Evolutionary conservation across 2,797 vertebrate species (phyloP).

Genomic region (Gallinago stenura): DNA sequence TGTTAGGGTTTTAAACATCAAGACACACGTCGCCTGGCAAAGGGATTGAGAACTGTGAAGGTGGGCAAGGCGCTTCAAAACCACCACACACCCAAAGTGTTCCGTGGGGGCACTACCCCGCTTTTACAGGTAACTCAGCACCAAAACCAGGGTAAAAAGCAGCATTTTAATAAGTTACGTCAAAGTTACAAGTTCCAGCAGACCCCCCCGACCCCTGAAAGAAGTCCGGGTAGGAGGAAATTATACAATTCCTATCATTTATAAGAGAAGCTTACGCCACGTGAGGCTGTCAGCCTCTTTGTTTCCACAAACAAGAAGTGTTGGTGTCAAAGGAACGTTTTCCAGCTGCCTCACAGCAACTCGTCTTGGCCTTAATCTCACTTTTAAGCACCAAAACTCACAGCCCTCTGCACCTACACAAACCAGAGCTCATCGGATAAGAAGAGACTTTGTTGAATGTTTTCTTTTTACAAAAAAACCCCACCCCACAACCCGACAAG

Average conservation of each 20-base stretch:
- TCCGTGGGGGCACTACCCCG: rapidly evolving
- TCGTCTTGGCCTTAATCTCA: background rate
- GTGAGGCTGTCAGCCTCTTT: background rate
- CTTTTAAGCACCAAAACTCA: background rate
- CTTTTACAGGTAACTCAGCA: background rate
- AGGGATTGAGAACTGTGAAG: rapidly evolving
- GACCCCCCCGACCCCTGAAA: background rate
- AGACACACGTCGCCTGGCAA: rapidly evolving
- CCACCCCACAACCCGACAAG: background rate
- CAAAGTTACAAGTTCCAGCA: background rate
- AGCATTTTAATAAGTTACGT: background rate
- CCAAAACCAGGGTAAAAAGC: background rate
- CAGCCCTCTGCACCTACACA: background rate
- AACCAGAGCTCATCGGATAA: background rate
- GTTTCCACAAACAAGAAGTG: background rate
- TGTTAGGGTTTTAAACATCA: rapidly evolving
- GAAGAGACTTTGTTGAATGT: background rate
- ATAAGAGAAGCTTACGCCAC: background rate
- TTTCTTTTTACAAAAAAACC: background rate
- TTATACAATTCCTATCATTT: background rate
- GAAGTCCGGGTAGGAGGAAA: background rate
- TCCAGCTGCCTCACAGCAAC: background rate
- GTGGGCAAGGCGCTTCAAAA: background rate
- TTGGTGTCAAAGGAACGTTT: background rate
- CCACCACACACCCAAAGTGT: rapidly evolving